These are phyloP conservation scores for Tachystola acroxantha DNA, from an alignment of 2,888 invertebrate species.

Conservation along the genomic window DNA sequence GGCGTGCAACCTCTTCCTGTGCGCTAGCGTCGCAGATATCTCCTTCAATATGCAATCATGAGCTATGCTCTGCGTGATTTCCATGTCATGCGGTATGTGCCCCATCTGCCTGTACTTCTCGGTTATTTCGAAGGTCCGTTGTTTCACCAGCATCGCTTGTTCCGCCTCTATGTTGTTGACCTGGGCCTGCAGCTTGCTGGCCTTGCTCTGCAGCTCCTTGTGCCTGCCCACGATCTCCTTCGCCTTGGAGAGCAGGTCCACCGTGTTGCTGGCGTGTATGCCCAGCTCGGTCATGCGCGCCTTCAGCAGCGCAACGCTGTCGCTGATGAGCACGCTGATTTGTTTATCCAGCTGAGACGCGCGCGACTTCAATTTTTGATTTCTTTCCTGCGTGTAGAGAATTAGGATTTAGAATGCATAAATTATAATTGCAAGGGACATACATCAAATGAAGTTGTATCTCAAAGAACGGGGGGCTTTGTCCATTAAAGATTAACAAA, in stretches of 20 bases:
- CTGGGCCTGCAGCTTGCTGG: slow-evolving; percentile 90
- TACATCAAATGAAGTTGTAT: neutral
- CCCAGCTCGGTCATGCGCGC: slow-evolving; percentile 94
- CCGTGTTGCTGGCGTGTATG: slow-evolving; percentile 91
- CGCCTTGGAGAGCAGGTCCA: slow-evolving; percentile 90
- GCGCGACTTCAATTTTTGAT: slow-evolving; percentile 88
- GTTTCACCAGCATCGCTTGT: slow-evolving; percentile 84
- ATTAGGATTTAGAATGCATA: no score
- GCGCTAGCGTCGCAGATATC: slow-evolving; percentile 89
- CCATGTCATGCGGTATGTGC: slow-evolving; percentile 73
- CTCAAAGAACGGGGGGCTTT: neutral
- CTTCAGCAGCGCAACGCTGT: slow-evolving; percentile 92
- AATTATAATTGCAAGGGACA: no score
- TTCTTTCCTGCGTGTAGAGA: slow-evolving; percentile 80
- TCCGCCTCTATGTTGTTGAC: slow-evolving; percentile 85
- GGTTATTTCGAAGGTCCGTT: slow-evolving; percentile 86
- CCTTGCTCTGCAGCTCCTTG: slow-evolving; percentile 94
- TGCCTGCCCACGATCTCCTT: slow-evolving; percentile 95
- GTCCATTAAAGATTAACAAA: no score
- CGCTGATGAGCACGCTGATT: slow-evolving; percentile 93
- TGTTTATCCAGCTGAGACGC: slow-evolving; percentile 95
- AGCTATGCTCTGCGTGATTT: slow-evolving; percentile 82
- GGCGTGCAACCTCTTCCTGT: slow-evolving; percentile 89
- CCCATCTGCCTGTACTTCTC: slow-evolving; percentile 81
- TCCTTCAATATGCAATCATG: slow-evolving; percentile 91